Evolutionary conservation across 2,888 invertebrate genomes (phyloP).

Genomic region (Caenorhabditis sulstoni): DNA sequence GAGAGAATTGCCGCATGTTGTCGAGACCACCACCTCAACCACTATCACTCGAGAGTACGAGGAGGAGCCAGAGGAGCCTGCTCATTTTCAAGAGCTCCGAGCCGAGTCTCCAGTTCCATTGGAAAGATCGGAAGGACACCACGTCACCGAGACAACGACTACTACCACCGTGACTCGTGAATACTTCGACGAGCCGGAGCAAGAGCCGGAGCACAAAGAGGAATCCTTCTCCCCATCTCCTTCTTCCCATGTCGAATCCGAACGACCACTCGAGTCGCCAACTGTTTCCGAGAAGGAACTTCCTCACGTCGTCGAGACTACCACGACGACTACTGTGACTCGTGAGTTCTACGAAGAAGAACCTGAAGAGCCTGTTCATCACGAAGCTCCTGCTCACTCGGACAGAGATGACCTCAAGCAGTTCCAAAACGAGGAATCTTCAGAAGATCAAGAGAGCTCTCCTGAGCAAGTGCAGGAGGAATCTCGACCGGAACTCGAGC

Average conservation of each 20-base stretch:
- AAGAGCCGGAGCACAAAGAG: background rate
- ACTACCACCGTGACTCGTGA: constrained; percentile 10
- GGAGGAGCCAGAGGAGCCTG: constrained; percentile 4
- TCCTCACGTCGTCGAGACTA: constrained; percentile 14
- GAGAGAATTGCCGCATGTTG: constrained; percentile 8
- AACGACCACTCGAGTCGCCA: too few relatives aligned
- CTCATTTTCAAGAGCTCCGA: too few relatives aligned
- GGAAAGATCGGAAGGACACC: background rate
- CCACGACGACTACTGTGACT: constrained; percentile 16
- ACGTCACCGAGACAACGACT: background rate
- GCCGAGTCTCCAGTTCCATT: background rate
- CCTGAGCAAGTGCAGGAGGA: background rate
- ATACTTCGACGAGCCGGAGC: background rate
- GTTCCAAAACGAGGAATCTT: constrained; percentile 36
- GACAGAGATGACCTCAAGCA: constrained; percentile 27
- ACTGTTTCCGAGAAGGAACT: background rate
- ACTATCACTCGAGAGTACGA: constrained; percentile 8
- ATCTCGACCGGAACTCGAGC: constrained; percentile 10
- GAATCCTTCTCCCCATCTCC: too few relatives aligned
- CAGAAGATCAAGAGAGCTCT: constrained; percentile 9
- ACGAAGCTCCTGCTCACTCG: constrained; percentile 22
- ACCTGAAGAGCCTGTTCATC: background rate
- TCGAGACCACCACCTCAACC: constrained; percentile 21
- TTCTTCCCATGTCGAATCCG: too few relatives aligned
- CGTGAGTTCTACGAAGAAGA: constrained; percentile 7